Percentiles rank a stretch among this genome's conserved stretches.
Conservation (phyloP, 2,888 invertebrate species). For the Leptura quadrifasciata region DNA sequence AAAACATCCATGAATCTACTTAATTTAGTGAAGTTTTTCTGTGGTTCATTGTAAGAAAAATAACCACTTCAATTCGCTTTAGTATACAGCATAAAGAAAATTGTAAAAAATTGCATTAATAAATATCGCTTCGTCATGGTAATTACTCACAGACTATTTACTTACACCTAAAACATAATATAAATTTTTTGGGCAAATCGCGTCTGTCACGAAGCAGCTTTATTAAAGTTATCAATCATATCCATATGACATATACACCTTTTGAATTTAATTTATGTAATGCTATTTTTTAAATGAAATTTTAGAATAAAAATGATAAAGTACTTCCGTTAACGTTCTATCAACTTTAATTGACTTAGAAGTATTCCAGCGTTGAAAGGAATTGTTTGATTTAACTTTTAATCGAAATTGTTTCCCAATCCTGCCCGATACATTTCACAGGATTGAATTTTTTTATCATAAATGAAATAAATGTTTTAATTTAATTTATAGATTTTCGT, state of each 20-base stretch:
- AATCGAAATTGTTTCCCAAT: constrained; percentile 10
- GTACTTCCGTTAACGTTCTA: constrained; percentile 18
- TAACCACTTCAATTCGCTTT: not conserved
- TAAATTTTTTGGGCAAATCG: not conserved
- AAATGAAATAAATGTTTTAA: not conserved
- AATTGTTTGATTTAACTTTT: constrained; percentile 16
- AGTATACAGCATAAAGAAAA: not conserved
- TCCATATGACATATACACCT: constrained; percentile 21
- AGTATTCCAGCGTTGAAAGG: not conserved
- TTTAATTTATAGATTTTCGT: not conserved
- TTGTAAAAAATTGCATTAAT: constrained; percentile 15
- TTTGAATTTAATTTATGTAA: constrained; percentile 32
- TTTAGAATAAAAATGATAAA: constrained; percentile 24
- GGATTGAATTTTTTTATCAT: not conserved
- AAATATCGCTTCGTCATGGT: constrained; percentile 20
- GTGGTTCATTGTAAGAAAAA: not conserved
- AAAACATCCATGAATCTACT: not conserved
- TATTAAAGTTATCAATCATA: constrained; percentile 24
- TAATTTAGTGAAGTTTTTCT: not conserved
- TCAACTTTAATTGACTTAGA: constrained; percentile 26
- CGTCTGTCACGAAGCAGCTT: not conserved
- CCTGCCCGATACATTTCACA: not conserved
- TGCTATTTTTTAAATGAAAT: constrained; percentile 16
- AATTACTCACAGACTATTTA: constrained; percentile 29
- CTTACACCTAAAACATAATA: constrained; percentile 8